phyloP scores from a whole-genome alignment of 1,140 invertebrate species.

The Drosophila ficusphila region DNA sequence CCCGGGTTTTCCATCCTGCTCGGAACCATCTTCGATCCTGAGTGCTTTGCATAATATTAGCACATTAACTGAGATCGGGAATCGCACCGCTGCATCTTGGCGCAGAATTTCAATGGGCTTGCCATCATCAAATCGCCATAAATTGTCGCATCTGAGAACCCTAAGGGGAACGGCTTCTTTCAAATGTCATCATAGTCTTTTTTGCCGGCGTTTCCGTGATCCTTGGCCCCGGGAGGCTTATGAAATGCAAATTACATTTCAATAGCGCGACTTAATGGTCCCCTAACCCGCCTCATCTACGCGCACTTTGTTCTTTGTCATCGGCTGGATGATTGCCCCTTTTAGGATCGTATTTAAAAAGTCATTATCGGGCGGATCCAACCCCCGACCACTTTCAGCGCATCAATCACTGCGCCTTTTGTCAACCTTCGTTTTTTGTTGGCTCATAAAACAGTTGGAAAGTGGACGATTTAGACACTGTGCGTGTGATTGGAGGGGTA shows the following conservation, averaged over 20 bases:
- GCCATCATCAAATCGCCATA: constrained; percentile 71
- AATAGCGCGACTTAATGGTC: constrained; percentile 57
- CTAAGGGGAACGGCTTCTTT: constrained; percentile 36
- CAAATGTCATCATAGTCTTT: constrained; percentile 58
- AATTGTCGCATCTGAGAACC: constrained; percentile 52
- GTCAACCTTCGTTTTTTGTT: constrained; percentile 38
- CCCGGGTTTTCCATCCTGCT: constrained; percentile 40
- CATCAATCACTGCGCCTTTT: constrained; percentile 53
- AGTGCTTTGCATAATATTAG: constrained; percentile 73
- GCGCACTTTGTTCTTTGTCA: constrained; percentile 47
- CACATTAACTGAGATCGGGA: constrained; percentile 22
- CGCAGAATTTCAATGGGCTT: constrained; percentile 52
- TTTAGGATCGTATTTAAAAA: constrained; percentile 79
- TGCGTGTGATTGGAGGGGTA: constrained; percentile 25
- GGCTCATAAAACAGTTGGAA: constrained; percentile 34
- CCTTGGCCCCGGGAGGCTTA: constrained; percentile 57
- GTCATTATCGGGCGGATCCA: constrained; percentile 65
- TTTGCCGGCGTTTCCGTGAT: constrained; percentile 34
- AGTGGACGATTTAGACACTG: constrained; percentile 8
- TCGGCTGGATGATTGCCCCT: constrained; percentile 57
- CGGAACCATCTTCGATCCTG: constrained; percentile 57
- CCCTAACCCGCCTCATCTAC: constrained; percentile 37
- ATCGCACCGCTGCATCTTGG: constrained; percentile 46
- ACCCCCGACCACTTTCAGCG: constrained; percentile 17
- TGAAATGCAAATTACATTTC: constrained; percentile 80